These are phyloP conservation scores for Camponotus floridanus DNA, from an alignment of 1,140 invertebrate species.

Conservation along the genomic window DNA sequence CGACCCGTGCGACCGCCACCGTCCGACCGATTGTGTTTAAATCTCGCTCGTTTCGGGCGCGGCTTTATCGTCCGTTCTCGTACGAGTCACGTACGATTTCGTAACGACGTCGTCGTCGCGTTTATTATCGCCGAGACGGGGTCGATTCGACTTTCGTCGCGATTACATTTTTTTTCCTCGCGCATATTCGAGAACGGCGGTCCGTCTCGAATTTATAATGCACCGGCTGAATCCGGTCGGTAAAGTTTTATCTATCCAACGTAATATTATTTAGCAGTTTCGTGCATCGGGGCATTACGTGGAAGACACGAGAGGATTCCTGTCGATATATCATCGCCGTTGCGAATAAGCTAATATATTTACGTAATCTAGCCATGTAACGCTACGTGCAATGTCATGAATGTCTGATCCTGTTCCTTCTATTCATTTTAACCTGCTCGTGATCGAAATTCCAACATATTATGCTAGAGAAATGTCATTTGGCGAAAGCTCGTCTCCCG, in stretches of 20 bases:
- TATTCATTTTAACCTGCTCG: conserved; percentile 31
- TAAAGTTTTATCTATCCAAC: not conserved
- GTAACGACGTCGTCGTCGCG: not conserved
- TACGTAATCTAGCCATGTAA: not conserved
- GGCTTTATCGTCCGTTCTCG: conserved; percentile 34
- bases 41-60: conserved; percentile 18
- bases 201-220: not conserved
- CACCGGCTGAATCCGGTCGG: not conserved
- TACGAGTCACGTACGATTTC: not conserved
- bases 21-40: conserved; percentile 30
- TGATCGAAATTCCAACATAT: conserved; percentile 22
- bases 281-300: not conserved
- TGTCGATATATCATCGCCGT: conserved; percentile 20
- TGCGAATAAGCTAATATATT: not conserved
- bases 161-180: not conserved
- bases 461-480: conserved; percentile 9
- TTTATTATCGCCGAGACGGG: not conserved
- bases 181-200: not conserved
- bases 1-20: conserved; percentile 28
- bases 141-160: not conserved
- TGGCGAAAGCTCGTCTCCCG: not conserved
- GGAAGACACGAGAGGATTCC: not conserved
- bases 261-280: conserved; percentile 11
- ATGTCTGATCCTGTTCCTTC: not conserved
- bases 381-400: not conserved